Conservation (phyloP, 2,113 vertebrate genomes). For the Myotis brandtii region DNA sequence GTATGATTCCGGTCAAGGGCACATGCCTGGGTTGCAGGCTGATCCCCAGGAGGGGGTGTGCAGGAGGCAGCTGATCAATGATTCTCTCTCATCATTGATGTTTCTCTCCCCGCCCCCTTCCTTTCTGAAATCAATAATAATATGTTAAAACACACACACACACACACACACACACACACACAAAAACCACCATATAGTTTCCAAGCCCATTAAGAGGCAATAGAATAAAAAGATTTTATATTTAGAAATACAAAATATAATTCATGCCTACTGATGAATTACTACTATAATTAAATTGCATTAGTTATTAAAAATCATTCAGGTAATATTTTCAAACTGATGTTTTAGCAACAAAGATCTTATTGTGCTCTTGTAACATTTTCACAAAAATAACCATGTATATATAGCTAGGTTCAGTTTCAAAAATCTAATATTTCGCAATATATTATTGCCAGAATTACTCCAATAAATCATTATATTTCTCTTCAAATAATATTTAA, state of each 20-base stretch:
- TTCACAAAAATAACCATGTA: conserved; percentile 6
- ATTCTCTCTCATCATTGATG: too few relatives aligned
- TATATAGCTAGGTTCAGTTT: conserved; percentile 27
- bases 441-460: conserved; percentile 44
- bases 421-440: conserved; percentile 21
- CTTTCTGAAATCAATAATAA: too few relatives aligned
- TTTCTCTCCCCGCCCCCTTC: too few relatives aligned
- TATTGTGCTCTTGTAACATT: not conserved
- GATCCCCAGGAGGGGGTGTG: too few relatives aligned
- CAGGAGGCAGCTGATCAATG: too few relatives aligned
- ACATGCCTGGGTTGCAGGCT: too few relatives aligned
- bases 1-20: too few relatives aligned
- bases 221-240: conserved; percentile 9
- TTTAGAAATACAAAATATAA: conserved; percentile 53
- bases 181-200: not conserved
- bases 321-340: conserved; percentile 26
- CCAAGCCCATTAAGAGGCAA: conserved; percentile 13
- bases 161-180: too few relatives aligned
- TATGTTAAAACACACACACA: too few relatives aligned
- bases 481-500: conserved; percentile 27
- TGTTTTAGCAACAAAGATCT: not conserved
- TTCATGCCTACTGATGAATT: conserved; percentile 31
- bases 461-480: not conserved
- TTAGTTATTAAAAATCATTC: not conserved
- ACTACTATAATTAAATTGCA: not conserved